These are phyloP conservation scores for Galaxea fascicularis DNA, from an alignment of 92 coral and sea anemone genomes.

Conservation along the genomic window DNA sequence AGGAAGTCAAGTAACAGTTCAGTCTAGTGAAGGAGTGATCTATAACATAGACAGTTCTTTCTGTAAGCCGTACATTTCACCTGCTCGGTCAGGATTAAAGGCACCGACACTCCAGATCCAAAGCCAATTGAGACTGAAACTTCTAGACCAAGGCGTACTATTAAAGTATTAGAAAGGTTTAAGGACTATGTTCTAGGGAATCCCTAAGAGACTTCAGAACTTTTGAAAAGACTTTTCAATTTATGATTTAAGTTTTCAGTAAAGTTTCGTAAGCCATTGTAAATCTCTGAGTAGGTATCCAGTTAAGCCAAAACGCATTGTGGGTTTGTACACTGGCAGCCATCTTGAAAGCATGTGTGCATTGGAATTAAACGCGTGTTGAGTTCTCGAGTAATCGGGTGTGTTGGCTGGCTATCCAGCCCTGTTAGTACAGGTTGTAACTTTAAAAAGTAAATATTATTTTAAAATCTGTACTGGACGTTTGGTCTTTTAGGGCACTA, in stretches of 20 bases:
- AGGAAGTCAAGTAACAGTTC: too few relatives aligned
- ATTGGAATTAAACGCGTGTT: neutral
- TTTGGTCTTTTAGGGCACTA: too few relatives aligned
- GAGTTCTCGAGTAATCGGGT: neutral
- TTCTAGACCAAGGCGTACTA: neutral
- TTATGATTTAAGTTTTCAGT: neutral
- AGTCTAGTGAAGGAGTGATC: too few relatives aligned
- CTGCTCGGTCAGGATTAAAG: too few relatives aligned
- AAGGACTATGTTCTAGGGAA: neutral
- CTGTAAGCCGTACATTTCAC: too few relatives aligned
- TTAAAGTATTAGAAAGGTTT: neutral
- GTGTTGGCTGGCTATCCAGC: neutral
- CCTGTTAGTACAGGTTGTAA: too few relatives aligned
- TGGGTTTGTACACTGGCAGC: neutral
- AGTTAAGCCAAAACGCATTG: neutral
- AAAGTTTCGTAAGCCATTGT: too few relatives aligned
- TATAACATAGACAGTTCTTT: too few relatives aligned
- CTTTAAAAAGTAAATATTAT: too few relatives aligned
- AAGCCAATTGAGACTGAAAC: neutral
- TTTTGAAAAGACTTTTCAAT: neutral
- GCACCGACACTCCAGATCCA: neutral
- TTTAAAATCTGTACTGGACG: too few relatives aligned
- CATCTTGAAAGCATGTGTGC: neutral
- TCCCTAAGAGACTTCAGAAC: too few relatives aligned
- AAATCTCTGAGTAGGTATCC: neutral